Evolutionary conservation across 2,797 vertebrate genomes (phyloP), one percentile per base, ranked within the genome.

Genomic region (Strix occidentalis): DNA sequence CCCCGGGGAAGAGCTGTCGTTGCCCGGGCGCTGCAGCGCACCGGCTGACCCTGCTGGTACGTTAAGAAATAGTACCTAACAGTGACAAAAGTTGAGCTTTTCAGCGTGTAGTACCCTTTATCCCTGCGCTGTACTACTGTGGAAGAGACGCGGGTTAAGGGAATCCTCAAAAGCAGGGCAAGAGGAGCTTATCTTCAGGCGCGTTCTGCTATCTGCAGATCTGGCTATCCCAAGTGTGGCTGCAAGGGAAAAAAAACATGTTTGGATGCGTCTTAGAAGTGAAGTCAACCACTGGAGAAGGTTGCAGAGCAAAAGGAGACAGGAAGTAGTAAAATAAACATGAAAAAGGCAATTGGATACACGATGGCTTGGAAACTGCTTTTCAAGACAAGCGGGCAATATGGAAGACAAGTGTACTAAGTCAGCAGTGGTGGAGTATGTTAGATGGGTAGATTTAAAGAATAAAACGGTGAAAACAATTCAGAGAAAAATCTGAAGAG

Each of bases 291-390:
- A 2, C 3, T 41, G 79, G 39, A 86, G 53, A 75, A 72, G 87
- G 83, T 45, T 72, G 57, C 26, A 46, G 66, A 43, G 80, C 63
- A 56, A 46, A 77, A 69, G 56, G 66, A 85, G 72, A 15, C 33
- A 24, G 84, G 76, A 94, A 91, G 28, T 16, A 20, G 63, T 53
- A 48, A 83, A 80, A 90, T 75, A 86, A 93, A 90, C 66, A 51
- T 13, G 19, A 24, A 58, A 82, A 65, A 65, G 28, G 33, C 83
- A 28, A 6, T 35, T 1, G n/a, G 87, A 41, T 66, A 45, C 33
- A 21, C 1, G 1, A 33, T 4, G 61, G 10, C 25, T 46, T 17
- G 51, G 35, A 41, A 68, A 26, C 19, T 66, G 39, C 56, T 90
- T 89, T 87, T 58, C 20, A 9, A 53, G 51, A 11, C 23, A 20